Evolutionary conservation across 2,113 vertebrate species (phyloP).

Genomic region (Solea senegalensis): DNA sequence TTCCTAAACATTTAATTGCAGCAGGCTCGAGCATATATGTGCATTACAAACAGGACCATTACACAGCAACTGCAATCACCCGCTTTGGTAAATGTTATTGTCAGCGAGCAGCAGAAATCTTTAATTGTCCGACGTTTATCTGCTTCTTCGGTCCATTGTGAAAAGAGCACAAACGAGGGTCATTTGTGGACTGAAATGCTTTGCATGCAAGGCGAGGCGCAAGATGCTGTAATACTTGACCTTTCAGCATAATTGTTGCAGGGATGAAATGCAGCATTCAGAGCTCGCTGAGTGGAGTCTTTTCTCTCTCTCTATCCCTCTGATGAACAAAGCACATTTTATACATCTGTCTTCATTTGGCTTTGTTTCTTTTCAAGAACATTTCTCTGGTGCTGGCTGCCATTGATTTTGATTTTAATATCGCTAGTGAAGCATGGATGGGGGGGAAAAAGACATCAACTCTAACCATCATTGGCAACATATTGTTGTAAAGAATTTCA

Average conservation of each 20-base stretch:
- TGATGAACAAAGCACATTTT: constrained; percentile 92
- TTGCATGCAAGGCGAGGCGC: constrained; percentile 98
- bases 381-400: constrained; percentile 89
- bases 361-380: constrained; percentile 85
- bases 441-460: constrained; percentile 70
- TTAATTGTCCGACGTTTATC: constrained; percentile 99
- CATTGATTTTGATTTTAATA: constrained; percentile 89
- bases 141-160: constrained; percentile 96
- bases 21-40: constrained; percentile 60
- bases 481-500: background rate
- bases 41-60: constrained; percentile 87
- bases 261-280: constrained; percentile 98
- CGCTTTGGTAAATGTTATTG: constrained; percentile 94
- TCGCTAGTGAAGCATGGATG: background rate
- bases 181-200: constrained; percentile 98
- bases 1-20: constrained; percentile 59
- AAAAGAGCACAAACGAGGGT: constrained; percentile 93
- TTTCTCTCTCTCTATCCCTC: constrained; percentile 77
- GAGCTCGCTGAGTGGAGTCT: constrained; percentile 91
- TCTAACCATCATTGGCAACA: no score
- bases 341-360: constrained; percentile 84
- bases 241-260: constrained; percentile 99
- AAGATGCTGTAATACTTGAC: constrained; percentile 99
- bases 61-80: constrained; percentile 96
- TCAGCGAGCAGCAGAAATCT: constrained; percentile 91